Evolutionary conservation across 1,140 invertebrate genomes (phyloP), one percentile per base, ranked within the genome.

Genomic region (Calliphora vicina): DNA sequence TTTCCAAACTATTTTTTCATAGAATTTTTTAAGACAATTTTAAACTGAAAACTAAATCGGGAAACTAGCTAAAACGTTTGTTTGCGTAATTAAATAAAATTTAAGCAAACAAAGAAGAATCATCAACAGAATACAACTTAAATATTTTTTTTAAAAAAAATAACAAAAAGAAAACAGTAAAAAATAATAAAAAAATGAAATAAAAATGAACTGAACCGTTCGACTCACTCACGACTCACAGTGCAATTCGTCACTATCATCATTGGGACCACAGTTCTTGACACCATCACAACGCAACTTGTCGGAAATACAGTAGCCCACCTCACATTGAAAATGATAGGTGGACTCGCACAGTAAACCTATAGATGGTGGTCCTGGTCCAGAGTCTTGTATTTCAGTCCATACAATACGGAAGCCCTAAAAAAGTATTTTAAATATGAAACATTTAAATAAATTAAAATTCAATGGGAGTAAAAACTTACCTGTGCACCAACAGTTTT

Each of bases 401-500:
- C 97, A 98, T 73, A 97, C 94, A 27, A 96, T 96, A 85, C 94
- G 94, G 91, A 97, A 98, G 80, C 97, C 97, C 87, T 94, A 92
- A 82, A 90, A 82, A 25, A 81, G n/a, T 29, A 20, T 57, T 50
- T 57, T 25, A 25, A 74, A 45, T 15, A 73, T 17, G 8, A 12
- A 43, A 43, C 42, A 43, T 43, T 43, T 43, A 43, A 12, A 43
- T 6, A 43, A 43, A 6, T 12, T 26, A 23, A 5, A 5, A 26
- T 74, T 27, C 13, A n/a, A n/a, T n/a, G n/a, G n/a, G n/a, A n/a
- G n/a, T 29, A 12, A 26, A 23, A 20, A 82, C 50, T 82, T 80
- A 91, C 90, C 89, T 86, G 88, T 84, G 93, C 93, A 73, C 96
- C 96, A 15, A 96, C 95, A 71, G 96, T 95, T 91, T 96, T 97